Evolutionary conservation across 2,888 invertebrate genomes (phyloP), one percentile per base, ranked within the genome.

Genomic region (Tipula unca): DNA sequence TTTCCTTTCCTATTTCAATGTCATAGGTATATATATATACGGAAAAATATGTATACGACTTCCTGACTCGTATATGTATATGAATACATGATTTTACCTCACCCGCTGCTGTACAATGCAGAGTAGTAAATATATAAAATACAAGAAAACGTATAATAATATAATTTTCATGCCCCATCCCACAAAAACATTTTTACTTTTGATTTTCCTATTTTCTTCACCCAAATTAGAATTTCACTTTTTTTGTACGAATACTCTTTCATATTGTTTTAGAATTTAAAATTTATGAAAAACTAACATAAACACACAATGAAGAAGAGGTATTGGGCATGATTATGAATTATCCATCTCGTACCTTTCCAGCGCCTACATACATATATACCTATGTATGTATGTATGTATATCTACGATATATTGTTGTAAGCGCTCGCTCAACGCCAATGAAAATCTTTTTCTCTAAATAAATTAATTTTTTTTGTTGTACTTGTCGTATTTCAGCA

Each of bases 201-300:
- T 48, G 48, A 48, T 69, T 69, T 69, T 69, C 69, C 69, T 69
- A 69, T 69, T 69, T 69, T 13, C 25, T 69, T 69, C 69, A 69
- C 69, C 6, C 69, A 69, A 69, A 69, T 69, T 69, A 69, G 69
- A 69, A 69, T 69, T 69, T 69, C 69, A 69, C 69, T 69, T 69
- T 69, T 69, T 69, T 20, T 69, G 25, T 69, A 13, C 10, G 69
- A 25, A 69, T 69, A 48, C 17, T 48, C 48, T 14, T 69, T 69
- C 25, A 69, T 69, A 69, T 69, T 69, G 69, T 69, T 69, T 69
- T 25, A 69, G 13, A 69, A 69, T 69, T 69, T 69, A 69, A 69
- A 69, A 69, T 69, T 69, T 69, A 69, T 69, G 69, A 69, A 69
- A 69, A 69, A 25, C 25, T 25, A 69, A 69, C 25, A 69, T 25